Conservation (phyloP, 1,140 invertebrate genomes). For the Cotesia chilonis region DNA sequence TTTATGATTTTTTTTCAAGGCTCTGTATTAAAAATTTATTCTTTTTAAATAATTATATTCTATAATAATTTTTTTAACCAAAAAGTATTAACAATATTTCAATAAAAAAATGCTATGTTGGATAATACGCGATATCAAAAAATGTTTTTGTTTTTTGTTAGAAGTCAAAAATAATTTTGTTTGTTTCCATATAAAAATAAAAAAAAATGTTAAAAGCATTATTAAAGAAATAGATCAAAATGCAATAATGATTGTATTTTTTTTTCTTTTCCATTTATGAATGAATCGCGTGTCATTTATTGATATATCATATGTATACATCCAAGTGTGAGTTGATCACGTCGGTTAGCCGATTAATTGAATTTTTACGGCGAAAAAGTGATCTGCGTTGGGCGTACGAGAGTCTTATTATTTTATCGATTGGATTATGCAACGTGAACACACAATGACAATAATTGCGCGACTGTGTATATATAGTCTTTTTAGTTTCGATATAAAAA, state of each 20-base stretch:
- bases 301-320: constrained; percentile 8
- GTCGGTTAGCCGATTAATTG: constrained; percentile 38
- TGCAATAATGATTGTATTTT: constrained; percentile 36
- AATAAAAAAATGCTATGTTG: background rate
- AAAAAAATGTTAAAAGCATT: background rate
- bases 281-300: constrained; percentile 40
- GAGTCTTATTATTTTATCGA: constrained; percentile 63
- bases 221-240: constrained; percentile 38
- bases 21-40: constrained; percentile 11
- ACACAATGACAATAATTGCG: constrained; percentile 65
- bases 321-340: constrained; percentile 39
- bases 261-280: constrained; percentile 33
- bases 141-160: background rate
- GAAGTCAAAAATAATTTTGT: background rate
- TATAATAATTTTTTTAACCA: background rate
- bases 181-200: constrained; percentile 15
- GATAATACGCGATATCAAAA: constrained; percentile 1
- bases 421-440: constrained; percentile 66
- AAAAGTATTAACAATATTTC: background rate
- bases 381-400: constrained; percentile 60
- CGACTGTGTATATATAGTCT: constrained; percentile 67
- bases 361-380: constrained; percentile 38
- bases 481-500: constrained; percentile 68
- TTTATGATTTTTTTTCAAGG: constrained; percentile 14
- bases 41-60: background rate